Evolutionary conservation across 2,113 vertebrate species (phyloP).

Genomic region (Athene cunicularia): DNA sequence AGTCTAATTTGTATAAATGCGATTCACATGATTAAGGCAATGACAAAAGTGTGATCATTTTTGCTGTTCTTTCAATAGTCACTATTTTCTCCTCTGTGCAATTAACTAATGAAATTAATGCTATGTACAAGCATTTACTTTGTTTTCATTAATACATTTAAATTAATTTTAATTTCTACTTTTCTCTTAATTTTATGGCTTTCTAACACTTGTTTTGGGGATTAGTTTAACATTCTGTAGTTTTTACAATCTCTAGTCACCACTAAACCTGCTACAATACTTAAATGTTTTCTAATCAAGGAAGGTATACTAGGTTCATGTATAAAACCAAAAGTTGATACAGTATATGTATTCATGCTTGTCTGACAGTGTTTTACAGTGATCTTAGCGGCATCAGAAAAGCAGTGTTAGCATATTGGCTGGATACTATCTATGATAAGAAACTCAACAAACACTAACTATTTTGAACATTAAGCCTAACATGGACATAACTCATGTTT

Average conservation of each 20-base stretch:
- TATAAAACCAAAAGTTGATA: not conserved
- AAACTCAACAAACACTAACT: not conserved
- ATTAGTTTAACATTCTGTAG: not conserved
- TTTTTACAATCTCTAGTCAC: not conserved
- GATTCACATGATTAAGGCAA: not conserved
- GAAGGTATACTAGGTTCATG: not conserved
- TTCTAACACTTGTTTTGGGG: not conserved
- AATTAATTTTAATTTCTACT: not conserved
- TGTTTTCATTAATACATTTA: not conserved
- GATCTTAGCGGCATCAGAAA: not conserved
- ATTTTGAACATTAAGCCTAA: not conserved
- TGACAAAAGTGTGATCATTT: not conserved
- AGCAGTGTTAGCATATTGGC: not conserved
- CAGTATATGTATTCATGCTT: not conserved
- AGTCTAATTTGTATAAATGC: not conserved
- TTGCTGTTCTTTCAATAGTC: not conserved
- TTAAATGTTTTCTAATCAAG: not conserved
- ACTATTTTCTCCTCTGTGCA: not conserved
- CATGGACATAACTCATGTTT: not conserved
- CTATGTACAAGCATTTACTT: not conserved
- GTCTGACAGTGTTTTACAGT: not conserved
- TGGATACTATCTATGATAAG: not conserved
- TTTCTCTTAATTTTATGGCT: not conserved
- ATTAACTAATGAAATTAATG: not conserved
- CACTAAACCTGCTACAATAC: accelerated